phyloP scores from a whole-genome alignment of 2,888 invertebrate genomes.

The Pheosia tremula region DNA sequence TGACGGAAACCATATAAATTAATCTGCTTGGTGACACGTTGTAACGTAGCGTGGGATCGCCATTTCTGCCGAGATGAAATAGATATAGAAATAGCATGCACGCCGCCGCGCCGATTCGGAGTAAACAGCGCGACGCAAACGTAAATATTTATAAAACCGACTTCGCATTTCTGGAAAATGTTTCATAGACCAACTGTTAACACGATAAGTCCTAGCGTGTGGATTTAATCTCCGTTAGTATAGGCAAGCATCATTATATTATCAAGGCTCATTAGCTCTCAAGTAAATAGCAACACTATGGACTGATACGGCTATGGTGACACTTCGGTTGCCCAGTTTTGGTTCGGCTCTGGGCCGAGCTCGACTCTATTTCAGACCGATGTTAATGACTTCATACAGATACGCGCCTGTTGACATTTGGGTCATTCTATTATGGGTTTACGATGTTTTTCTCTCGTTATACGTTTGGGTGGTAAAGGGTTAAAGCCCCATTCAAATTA shows the following conservation, averaged over 20 bases:
- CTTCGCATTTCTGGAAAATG: slow-evolving; percentile 8
- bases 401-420: slow-evolving; percentile 67
- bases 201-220: neutral
- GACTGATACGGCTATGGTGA: neutral
- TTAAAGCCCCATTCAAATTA: slow-evolving; percentile 32
- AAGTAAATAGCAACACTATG: neutral
- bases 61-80: neutral
- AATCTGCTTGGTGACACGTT: neutral
- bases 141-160: slow-evolving; percentile 20
- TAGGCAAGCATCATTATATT: neutral
- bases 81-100: slow-evolving; percentile 8
- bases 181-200: slow-evolving; percentile 11
- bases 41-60: slow-evolving; percentile 1
- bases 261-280: neutral
- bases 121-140: slow-evolving; percentile 15
- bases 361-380: slow-evolving; percentile 60
- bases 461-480: slow-evolving; percentile 19
- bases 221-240: neutral
- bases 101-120: neutral
- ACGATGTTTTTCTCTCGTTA: slow-evolving; percentile 42
- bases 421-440: slow-evolving; percentile 62
- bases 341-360: slow-evolving; percentile 8
- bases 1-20: neutral
- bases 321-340: neutral
- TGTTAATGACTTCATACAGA: slow-evolving; percentile 70